Evolutionary conservation across 2,888 invertebrate species (phyloP).

Genomic region (Chaetogeoica ovagalla): DNA sequence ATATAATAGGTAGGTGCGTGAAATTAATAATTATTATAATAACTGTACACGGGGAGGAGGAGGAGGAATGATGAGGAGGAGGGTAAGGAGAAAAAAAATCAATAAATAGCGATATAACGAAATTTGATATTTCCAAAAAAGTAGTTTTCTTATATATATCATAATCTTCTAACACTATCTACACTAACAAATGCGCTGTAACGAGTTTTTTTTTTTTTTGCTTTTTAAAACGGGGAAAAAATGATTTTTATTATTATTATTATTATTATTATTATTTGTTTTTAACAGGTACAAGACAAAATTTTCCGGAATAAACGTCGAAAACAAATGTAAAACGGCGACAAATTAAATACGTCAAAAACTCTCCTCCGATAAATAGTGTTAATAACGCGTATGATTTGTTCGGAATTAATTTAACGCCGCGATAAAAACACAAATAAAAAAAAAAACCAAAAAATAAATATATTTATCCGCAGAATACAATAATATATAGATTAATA

Average conservation of each 20-base stretch:
- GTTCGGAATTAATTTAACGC: slow-evolving; percentile 28
- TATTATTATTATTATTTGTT: too few relatives aligned
- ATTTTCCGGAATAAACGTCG: slow-evolving; percentile 15
- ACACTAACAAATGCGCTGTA: slow-evolving; percentile 53
- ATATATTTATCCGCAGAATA: slow-evolving; percentile 26
- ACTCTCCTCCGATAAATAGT: slow-evolving; percentile 44
- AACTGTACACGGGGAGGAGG: slow-evolving; percentile 16
- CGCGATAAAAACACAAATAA: slow-evolving; percentile 7
- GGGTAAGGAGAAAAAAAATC: neutral
- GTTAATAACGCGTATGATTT: slow-evolving; percentile 18
- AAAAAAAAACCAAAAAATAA: slow-evolving; percentile 27
- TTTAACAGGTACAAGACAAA: slow-evolving; percentile 48
- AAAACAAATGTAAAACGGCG: slow-evolving; percentile 22
- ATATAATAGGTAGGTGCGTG: too few relatives aligned
- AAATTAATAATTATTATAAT: neutral
- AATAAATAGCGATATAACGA: slow-evolving; percentile 29
- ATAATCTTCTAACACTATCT: slow-evolving; percentile 14
- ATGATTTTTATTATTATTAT: neutral
- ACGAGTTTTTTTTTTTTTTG: slow-evolving; percentile 25
- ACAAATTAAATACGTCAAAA: slow-evolving; percentile 16
- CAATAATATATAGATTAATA: slow-evolving; percentile 28
- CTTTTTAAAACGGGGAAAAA: neutral
- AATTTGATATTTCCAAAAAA: slow-evolving; percentile 1
- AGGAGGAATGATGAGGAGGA: neutral
- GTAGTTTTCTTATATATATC: neutral